These are phyloP conservation scores for Forpus xanthops DNA, from an alignment of 2,797 vertebrate species.

Conservation along the genomic window DNA sequence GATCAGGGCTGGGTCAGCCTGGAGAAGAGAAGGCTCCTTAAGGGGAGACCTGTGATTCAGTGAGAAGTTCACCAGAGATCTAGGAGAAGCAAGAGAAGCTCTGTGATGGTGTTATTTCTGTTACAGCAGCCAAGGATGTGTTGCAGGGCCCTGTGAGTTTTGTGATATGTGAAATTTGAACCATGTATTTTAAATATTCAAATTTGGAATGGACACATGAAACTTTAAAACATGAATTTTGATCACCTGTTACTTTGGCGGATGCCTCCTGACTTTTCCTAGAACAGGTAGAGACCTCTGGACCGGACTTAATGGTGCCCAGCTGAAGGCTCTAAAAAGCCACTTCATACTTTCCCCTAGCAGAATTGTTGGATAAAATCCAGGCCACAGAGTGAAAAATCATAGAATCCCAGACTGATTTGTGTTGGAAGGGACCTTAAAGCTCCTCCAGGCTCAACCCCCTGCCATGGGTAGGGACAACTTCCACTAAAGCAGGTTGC, in stretches of 20 bases:
- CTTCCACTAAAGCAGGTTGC: too few relatives aligned
- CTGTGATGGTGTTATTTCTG: neutral
- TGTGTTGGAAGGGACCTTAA: neutral
- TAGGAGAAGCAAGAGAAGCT: neutral
- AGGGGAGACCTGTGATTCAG: neutral
- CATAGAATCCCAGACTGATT: neutral
- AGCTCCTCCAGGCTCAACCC: too few relatives aligned
- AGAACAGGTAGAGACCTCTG: neutral
- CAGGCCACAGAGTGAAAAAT: neutral
- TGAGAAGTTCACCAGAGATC: neutral
- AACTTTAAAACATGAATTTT: neutral
- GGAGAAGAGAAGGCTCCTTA: neutral
- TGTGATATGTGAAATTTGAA: neutral
- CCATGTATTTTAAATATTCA: neutral
- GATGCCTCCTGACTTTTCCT: neutral
- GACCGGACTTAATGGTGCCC: fast-evolving
- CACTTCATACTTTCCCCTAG: too few relatives aligned
- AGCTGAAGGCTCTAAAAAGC: neutral
- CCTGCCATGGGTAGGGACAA: too few relatives aligned
- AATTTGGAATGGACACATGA: neutral
- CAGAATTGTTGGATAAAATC: neutral
- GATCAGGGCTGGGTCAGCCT: too few relatives aligned
- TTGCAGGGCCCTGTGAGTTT: neutral
- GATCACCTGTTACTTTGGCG: neutral
- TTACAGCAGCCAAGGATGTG: neutral